Evolutionary conservation across 2,113 vertebrate genomes (phyloP), one percentile per base, ranked within the genome.

Genomic region (Cyphomyrus discorhynchus): DNA sequence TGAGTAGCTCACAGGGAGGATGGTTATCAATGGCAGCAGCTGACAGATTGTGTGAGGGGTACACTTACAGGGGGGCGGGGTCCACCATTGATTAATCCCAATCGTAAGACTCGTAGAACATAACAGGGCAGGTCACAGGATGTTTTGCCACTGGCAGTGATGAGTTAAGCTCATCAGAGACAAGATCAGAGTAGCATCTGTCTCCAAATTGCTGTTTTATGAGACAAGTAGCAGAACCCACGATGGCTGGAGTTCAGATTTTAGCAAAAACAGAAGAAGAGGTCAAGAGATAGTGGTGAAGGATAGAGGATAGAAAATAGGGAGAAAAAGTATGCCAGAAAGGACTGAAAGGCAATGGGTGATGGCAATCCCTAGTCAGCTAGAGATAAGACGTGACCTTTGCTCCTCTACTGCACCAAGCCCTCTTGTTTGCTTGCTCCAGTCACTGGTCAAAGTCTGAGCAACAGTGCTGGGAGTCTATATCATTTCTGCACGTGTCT

Each of bases 381-480:
- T 11, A 70, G 91, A 91, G 93, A 95, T 92, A 92, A 31, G 21
- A 87, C 39, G 77, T 92, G 95, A 94, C 94, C 94, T 95, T 95
- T 94, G 93, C 90, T 88, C 95, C 93, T 62, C 85, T 89, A 46
- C 88, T 17, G 92, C 24, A 86, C 52, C 93, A 47, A 92, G 95
- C 94, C 92, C 93, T 84, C 95, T 94, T 96, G 96, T 96, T 93
- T 93, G 91, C 91, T 88, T 42, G 74, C 92, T 91, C 91, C 93
- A 93, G 94, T 96, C 96, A 93, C 56, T 89, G 96, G 93, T 93
- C 95, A 95, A 96, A 96, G 96, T 96, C 95, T 93, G 80, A 89
- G 49, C 77, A 89, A 85, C 53, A 88, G 87, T 47, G 88, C 87
- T 87, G 89, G 88, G 85, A 92, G 87, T 17, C 90, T 89, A 91